These are phyloP conservation scores for Masticophis lateralis DNA, from an alignment of 2,797 vertebrate genomes.

Conservation along the genomic window DNA sequence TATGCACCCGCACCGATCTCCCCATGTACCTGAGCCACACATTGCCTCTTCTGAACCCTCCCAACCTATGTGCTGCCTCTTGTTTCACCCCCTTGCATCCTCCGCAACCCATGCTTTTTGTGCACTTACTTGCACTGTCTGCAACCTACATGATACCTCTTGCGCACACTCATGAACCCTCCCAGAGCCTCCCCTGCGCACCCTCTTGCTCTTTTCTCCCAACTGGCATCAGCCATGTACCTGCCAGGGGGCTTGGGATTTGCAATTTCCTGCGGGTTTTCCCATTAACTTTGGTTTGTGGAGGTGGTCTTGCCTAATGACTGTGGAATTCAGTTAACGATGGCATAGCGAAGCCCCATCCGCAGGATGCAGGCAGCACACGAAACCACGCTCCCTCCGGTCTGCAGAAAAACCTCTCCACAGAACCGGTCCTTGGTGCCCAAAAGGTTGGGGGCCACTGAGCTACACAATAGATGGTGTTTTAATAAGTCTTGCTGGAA, in stretches of 20 bases:
- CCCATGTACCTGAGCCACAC: too few relatives aligned
- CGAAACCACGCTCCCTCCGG: too few relatives aligned
- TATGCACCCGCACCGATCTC: too few relatives aligned
- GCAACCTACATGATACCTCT: background rate
- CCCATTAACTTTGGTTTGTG: background rate
- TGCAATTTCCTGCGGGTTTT: background rate
- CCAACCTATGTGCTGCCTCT: background rate
- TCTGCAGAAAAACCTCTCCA: too few relatives aligned
- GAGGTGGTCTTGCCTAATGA: background rate
- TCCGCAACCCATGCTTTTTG: background rate
- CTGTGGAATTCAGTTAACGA: background rate
- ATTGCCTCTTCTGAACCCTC: too few relatives aligned
- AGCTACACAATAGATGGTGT: background rate
- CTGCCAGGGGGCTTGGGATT: background rate
- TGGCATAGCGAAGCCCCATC: too few relatives aligned
- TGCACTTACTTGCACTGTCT: background rate
- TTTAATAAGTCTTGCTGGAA: background rate
- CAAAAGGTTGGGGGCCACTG: too few relatives aligned
- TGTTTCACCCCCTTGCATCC: background rate
- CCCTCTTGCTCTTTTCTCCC: background rate
- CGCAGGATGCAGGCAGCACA: too few relatives aligned
- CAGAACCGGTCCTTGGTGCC: too few relatives aligned
- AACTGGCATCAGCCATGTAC: background rate
- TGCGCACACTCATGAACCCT: background rate
- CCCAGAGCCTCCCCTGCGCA: too few relatives aligned